Evolutionary conservation across 2,113 vertebrate species (phyloP).

Genomic region (Penelope pileata): DNA sequence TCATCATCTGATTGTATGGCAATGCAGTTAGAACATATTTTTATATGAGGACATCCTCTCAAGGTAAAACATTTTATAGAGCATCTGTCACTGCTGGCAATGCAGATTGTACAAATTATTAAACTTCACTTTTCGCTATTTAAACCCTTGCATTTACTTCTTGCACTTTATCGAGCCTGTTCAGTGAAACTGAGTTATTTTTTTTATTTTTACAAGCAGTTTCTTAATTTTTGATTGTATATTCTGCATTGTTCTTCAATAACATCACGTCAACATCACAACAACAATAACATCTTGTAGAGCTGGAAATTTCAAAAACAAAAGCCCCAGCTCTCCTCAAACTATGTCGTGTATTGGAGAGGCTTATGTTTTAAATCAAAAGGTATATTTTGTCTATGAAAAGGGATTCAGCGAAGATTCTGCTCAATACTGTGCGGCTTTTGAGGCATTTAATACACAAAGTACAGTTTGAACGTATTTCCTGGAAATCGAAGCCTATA

Average conservation of each 20-base stretch:
- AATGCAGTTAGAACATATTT: slow-evolving; percentile 44
- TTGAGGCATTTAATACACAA: background rate
- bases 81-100: background rate
- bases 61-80: slow-evolving; percentile 3
- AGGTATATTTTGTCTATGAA: background rate
- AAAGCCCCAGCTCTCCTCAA: background rate
- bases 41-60: slow-evolving; percentile 24
- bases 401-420: background rate
- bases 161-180: slow-evolving; percentile 38
- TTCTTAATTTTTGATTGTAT: background rate
- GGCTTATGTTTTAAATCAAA: background rate
- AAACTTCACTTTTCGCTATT: slow-evolving; percentile 27
- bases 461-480: background rate
- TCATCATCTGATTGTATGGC: background rate
- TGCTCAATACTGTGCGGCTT: background rate
- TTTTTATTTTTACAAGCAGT: background rate
- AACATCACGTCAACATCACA: too few relatives aligned
- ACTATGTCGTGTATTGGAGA: background rate
- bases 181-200: background rate
- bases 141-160: slow-evolving; percentile 17
- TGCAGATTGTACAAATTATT: slow-evolving; percentile 16
- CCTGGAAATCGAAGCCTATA: background rate
- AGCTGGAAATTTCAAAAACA: background rate
- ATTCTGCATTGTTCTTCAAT: background rate
- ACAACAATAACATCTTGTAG: too few relatives aligned